Base-by-base conservation (phyloP, 1,140 invertebrate genomes). In the Branchinecta lindahli region DNA sequence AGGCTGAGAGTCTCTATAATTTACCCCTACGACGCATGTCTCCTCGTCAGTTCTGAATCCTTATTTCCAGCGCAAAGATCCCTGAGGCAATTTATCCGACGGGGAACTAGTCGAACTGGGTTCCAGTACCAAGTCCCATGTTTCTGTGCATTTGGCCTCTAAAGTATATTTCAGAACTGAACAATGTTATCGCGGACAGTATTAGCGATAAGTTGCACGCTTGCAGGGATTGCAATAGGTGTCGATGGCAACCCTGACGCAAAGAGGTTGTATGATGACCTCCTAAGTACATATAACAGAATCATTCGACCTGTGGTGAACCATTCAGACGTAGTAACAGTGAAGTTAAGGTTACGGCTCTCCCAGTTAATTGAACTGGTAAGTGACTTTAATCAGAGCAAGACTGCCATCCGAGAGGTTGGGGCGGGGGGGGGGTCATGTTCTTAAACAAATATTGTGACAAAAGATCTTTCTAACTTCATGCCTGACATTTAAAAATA, bases 291-390 rank as follows among this genome's bases (percentile, higher is more conserved):
- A 80, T 98, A 98, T 79, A 98, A 98, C 82, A 86, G 94, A 73
- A 84, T 96, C 46, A 95, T 96, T 70, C 82, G 94, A 75, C 95
- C 95, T 0, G 92, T 97, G 8, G 87, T 86, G 73, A 92, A 95
- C 78, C 94, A 94, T 78, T 92, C 88, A 7, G 91, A 96, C 77
- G 92, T 89, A n/a, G 87, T 96, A 10, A 83, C 93, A 33, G 93
- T 97, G 65, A 93, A 94, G 78, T 81, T 98, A 45, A 94, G 94
- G 20, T 82, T 98, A 33, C 82, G 93, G 66, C 82, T 98, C 67
- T 95, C 93, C 0, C 94, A 98, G 79, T 87, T 98, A 71, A 96
- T 97, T 77, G 94, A 97, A 83, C 83, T 94, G 84, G 92, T 90
- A 83, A 89, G 85, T 85, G 45, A n/a, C 10, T 69, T 61, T 20